Percentiles rank a stretch among this genome's conserved stretches.
Conservation (phyloP, 92 coral and sea anemone species). For the Palythoa grandiflora region DNA sequence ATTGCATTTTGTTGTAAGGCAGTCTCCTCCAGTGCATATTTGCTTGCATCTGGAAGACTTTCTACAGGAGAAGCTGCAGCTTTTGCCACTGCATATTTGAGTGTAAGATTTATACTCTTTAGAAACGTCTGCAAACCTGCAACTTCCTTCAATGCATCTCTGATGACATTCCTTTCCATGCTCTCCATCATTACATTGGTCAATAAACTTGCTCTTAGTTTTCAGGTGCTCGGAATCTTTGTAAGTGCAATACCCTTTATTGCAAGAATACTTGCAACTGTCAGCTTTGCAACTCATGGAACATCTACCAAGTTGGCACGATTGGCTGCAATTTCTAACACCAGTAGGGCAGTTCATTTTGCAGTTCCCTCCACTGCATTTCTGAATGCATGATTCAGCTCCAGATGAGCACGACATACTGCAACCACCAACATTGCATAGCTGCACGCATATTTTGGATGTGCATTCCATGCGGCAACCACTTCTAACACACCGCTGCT, state of each 20-base stretch:
- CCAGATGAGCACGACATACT: slow-evolving; percentile 76
- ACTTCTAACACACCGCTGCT: slow-evolving; percentile 75
- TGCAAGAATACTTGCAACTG: slow-evolving; percentile 69
- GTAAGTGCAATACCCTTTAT: slow-evolving; percentile 61
- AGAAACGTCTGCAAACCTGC: slow-evolving; percentile 48
- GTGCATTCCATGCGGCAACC: slow-evolving; percentile 83
- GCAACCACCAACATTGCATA: slow-evolving; percentile 79
- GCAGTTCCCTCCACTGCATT: slow-evolving; percentile 78
- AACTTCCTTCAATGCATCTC: slow-evolving; percentile 74
- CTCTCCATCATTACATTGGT: slow-evolving; percentile 68
- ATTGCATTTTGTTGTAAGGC: slow-evolving; percentile 45
- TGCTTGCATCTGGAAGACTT: slow-evolving; percentile 18
- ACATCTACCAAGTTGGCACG: slow-evolving; percentile 79
- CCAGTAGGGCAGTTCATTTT: slow-evolving; percentile 81
- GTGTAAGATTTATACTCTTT: slow-evolving; percentile 56
- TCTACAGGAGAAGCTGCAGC: slow-evolving; percentile 75
- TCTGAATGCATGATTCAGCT: slow-evolving; percentile 71
- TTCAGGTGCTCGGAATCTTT: background rate
- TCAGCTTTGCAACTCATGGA: slow-evolving; percentile 74
- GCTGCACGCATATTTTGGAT: slow-evolving; percentile 71
- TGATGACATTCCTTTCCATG: slow-evolving; percentile 68
- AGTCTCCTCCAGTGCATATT: slow-evolving; percentile 36
- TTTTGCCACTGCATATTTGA: slow-evolving; percentile 80
- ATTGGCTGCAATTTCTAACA: slow-evolving; percentile 78
- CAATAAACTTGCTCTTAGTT: slow-evolving; percentile 39